Percentiles rank a stretch among this genome's conserved stretches.
These are phyloP conservation scores for Polydrusus cervinus DNA, from an alignment of 2,888 invertebrate genomes.

Conservation along the genomic window DNA sequence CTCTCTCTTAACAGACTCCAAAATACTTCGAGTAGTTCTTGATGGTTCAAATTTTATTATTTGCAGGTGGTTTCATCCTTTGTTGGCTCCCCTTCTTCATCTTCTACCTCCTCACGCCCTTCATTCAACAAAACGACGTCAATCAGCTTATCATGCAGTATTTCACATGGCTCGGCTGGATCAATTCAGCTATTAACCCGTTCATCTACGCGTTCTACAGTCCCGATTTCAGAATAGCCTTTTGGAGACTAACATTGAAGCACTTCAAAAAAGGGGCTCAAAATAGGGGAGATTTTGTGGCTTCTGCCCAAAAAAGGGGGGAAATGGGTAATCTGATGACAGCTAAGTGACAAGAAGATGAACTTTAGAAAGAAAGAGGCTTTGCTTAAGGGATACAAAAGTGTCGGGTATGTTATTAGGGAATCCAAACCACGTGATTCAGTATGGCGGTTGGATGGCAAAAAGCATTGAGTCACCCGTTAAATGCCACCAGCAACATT, in stretches of 20 bases:
- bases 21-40: too few species aligned
- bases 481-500: too few species aligned
- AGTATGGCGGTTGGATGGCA: too few species aligned
- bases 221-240: conserved; percentile 89
- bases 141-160: conserved; percentile 79
- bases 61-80: conserved; percentile 80
- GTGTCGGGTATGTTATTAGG: not conserved
- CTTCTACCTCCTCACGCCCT: conserved; percentile 86
- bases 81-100: conserved; percentile 94
- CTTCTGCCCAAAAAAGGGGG: conserved; percentile 11
- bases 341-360: conserved; percentile 31
- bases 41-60: not conserved
- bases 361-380: conserved; percentile 13
- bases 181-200: conserved; percentile 92
- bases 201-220: conserved; percentile 94
- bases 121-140: conserved; percentile 78
- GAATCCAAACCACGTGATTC: too few species aligned
- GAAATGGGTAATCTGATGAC: conserved; percentile 28
- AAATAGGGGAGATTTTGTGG: conserved; percentile 21
- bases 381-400: not conserved
- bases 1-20: too few species aligned
- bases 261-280: conserved; percentile 74
- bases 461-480: too few species aligned
- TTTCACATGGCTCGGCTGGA: conserved; percentile 92
- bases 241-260: conserved; percentile 86